Percentiles rank a stretch among this genome's conserved stretches.
Conservation (phyloP, 1,140 invertebrate genomes). For the Dryas iulia region DNA sequence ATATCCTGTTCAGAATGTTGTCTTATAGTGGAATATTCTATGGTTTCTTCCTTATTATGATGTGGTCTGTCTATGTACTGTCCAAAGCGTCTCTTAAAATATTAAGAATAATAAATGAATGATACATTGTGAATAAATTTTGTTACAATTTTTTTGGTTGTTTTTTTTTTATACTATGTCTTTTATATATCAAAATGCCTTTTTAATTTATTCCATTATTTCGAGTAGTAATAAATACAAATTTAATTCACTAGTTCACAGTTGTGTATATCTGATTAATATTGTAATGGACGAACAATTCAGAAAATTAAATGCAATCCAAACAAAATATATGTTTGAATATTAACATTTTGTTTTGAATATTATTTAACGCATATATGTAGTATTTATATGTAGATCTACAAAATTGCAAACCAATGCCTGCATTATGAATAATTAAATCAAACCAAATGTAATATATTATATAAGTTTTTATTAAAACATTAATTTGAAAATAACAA, state of each 20-base stretch:
- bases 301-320: too few species aligned
- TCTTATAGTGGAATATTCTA: conserved; percentile 59
- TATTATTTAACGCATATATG: too few species aligned
- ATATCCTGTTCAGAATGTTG: conserved; percentile 54
- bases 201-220: too few species aligned
- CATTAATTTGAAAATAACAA: background rate
- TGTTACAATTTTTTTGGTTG: conserved; percentile 30
- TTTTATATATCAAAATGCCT: background rate
- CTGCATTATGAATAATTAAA: background rate
- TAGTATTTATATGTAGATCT: too few species aligned
- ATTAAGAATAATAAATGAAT: conserved; percentile 47
- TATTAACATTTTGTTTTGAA: too few species aligned
- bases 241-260: too few species aligned
- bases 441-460: background rate
- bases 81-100: conserved; percentile 58
- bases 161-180: conserved; percentile 8
- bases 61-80: conserved; percentile 50
- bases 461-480: background rate
- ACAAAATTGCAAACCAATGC: too few species aligned
- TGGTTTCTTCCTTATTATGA: conserved; percentile 45
- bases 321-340: too few species aligned
- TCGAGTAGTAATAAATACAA: too few species aligned
- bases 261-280: too few species aligned
- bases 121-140: conserved; percentile 33
- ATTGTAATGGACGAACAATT: too few species aligned